phyloP scores from a whole-genome alignment of 1,140 invertebrate genomes.

The Drosophila lacteicornis region DNA sequence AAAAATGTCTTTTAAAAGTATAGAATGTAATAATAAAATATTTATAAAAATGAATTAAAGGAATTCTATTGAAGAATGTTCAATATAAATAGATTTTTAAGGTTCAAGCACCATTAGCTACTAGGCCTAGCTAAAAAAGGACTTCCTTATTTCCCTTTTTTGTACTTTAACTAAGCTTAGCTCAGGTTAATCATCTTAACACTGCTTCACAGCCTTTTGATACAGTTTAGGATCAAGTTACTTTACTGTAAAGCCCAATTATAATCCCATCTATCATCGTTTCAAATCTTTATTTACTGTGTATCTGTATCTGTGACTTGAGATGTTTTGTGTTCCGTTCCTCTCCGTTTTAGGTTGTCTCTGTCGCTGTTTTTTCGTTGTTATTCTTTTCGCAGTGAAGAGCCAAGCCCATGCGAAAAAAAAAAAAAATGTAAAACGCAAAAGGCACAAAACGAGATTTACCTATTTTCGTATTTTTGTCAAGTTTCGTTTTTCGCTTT shows the following conservation, averaged over 20 bases:
- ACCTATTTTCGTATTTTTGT: constrained; percentile 64
- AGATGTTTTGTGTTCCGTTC: constrained; percentile 19
- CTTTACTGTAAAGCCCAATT: background rate
- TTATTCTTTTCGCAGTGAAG: constrained; percentile 36
- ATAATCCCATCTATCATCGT: constrained; percentile 4
- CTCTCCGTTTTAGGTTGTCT: constrained; percentile 32
- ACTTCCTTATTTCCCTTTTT: background rate
- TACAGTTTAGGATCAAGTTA: background rate
- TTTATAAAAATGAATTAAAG: no score
- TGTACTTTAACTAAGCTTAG: background rate
- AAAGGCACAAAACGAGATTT: constrained; percentile 72
- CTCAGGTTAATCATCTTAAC: background rate
- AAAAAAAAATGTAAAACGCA: constrained; percentile 61
- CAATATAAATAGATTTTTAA: no score
- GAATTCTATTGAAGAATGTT: no score
- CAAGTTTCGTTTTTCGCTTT: constrained; percentile 57
- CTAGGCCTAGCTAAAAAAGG: background rate
- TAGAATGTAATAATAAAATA: no score
- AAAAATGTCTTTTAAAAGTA: no score
- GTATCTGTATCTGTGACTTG: constrained; percentile 29
- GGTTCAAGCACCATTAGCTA: no score
- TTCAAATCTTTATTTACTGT: constrained; percentile 36
- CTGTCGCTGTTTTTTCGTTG: constrained; percentile 2
- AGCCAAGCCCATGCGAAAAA: constrained; percentile 60
- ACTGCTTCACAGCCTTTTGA: background rate